Conservation (phyloP, 2,113 vertebrate species). For the Apodemus speciosus region DNA sequence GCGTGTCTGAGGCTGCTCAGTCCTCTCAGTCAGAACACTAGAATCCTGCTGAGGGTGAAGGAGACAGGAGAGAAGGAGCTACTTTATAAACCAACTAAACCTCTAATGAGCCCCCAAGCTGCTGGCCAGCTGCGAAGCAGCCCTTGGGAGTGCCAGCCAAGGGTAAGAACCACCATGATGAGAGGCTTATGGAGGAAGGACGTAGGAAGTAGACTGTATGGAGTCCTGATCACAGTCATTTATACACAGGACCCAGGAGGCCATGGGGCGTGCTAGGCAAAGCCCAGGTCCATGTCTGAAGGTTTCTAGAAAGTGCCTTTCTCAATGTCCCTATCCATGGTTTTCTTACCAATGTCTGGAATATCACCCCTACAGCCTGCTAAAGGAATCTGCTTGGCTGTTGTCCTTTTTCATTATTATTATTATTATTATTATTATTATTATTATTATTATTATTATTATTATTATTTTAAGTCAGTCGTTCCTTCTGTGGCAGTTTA, state of each 20-base stretch:
- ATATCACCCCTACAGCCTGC: background rate
- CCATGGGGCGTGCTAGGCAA: background rate
- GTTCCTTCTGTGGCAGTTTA: constrained; percentile 7
- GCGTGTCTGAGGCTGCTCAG: background rate
- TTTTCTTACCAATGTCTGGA: background rate
- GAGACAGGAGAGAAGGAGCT: background rate
- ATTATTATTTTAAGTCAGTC: background rate
- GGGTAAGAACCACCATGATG: background rate
- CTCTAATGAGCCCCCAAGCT: background rate
- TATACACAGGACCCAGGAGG: background rate
- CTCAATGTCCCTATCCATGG: background rate
- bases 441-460: no score
- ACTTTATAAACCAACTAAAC: background rate
- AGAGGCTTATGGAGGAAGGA: background rate
- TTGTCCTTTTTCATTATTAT: background rate
- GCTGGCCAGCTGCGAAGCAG: background rate
- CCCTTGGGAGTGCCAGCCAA: background rate
- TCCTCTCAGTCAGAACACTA: background rate
- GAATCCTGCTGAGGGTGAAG: background rate
- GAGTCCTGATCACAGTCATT: background rate
- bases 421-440: background rate
- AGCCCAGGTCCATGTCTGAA: background rate
- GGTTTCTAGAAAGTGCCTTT: background rate
- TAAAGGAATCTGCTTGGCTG: background rate
- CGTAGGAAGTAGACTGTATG: background rate